These are phyloP conservation scores for Synanthedon andrenaeformis DNA, from an alignment of 2,888 invertebrate species.

Conservation along the genomic window DNA sequence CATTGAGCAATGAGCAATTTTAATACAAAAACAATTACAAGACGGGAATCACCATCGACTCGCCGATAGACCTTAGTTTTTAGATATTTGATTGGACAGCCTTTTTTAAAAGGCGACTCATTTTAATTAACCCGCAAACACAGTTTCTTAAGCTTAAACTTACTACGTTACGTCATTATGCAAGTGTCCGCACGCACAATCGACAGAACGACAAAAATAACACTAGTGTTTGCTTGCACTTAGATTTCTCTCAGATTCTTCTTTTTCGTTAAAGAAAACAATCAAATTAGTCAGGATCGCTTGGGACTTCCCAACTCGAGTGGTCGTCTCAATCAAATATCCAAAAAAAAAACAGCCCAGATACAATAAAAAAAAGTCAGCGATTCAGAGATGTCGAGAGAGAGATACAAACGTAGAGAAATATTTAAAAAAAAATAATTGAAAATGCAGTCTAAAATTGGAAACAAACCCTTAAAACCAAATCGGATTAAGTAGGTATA, in stretches of 20 bases:
- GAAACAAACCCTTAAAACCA: constrained; percentile 3
- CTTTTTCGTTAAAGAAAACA: constrained; percentile 23
- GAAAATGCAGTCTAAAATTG: constrained; percentile 18
- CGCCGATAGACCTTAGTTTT: too few species aligned
- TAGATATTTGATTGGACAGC: too few species aligned
- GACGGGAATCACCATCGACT: constrained; percentile 16
- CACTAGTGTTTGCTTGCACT: too few species aligned
- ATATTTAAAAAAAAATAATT: constrained; percentile 15
- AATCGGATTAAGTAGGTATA: neutral
- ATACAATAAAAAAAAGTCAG: constrained; percentile 5
- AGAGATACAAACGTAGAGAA: constrained; percentile 23
- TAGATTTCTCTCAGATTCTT: too few species aligned
- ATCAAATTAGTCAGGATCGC: constrained; percentile 6
- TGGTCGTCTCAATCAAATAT: constrained; percentile 8
- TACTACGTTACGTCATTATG: too few species aligned
- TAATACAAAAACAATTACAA: constrained; percentile 40
- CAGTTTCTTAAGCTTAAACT: too few species aligned
- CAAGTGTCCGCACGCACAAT: too few species aligned
- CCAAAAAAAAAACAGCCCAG: neutral
- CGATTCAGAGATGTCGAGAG: constrained; percentile 8
- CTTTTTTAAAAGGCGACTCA: too few species aligned
- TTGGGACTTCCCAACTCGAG: constrained; percentile 10
- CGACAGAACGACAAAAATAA: too few species aligned
- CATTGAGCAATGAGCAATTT: constrained; percentile 61
- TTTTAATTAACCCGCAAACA: too few species aligned